Conservation (phyloP, 1,140 invertebrate species). For the Drosophila elegans region DNA sequence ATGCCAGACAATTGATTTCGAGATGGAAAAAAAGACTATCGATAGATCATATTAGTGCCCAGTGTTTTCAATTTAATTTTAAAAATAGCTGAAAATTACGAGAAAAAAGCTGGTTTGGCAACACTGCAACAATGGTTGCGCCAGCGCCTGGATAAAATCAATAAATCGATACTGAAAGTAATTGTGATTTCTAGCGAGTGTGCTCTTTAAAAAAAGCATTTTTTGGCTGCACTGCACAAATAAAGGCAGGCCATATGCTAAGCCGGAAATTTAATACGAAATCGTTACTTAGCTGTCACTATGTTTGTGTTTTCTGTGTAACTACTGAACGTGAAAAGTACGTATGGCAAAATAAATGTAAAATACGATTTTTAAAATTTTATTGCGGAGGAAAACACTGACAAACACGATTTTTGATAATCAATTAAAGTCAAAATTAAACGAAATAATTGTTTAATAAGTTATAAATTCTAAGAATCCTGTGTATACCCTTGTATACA, state of each 20-base stretch:
- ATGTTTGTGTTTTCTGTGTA: background rate
- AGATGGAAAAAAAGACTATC: too few species aligned
- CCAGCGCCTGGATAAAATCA: constrained; percentile 8
- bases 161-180: constrained; percentile 12
- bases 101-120: background rate
- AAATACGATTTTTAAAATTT: background rate
- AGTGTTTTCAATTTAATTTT: too few species aligned
- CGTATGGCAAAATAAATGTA: background rate
- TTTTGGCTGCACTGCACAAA: background rate
- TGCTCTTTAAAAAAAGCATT: background rate
- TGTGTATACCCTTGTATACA: background rate
- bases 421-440: background rate
- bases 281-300: background rate
- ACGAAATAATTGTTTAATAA: background rate
- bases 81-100: too few species aligned
- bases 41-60: too few species aligned
- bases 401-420: background rate
- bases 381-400: background rate
- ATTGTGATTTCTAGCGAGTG: background rate
- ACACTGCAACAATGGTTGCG: constrained; percentile 5
- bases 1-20: too few species aligned
- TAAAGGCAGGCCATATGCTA: background rate
- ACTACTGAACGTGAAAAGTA: background rate
- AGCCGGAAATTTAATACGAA: background rate
- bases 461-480: background rate